Percentiles rank a stretch among this genome's conserved stretches.
These are phyloP conservation scores for Hippasteria phrygiana DNA, from an alignment of 53 echinoderm and acorn worm species.

Conservation along the genomic window DNA sequence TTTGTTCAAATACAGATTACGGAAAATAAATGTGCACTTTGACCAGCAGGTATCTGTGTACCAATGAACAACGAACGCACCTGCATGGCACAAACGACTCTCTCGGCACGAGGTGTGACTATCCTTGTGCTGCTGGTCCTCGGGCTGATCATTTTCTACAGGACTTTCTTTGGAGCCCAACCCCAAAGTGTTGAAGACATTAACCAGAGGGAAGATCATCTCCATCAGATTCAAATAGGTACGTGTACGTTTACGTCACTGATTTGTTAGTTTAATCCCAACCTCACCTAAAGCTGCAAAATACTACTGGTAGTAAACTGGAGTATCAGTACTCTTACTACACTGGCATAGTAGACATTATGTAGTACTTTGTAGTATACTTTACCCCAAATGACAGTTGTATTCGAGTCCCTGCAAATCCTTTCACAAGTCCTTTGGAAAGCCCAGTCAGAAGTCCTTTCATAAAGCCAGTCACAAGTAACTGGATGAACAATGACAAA, in stretches of 20 bases:
- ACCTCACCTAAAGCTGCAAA: too few relatives aligned
- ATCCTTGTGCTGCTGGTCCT: not conserved
- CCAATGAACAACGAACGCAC: not conserved
- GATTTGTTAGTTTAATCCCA: too few relatives aligned
- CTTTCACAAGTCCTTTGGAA: too few relatives aligned
- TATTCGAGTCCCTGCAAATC: too few relatives aligned
- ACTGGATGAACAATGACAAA: too few relatives aligned
- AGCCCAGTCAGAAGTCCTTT: too few relatives aligned
- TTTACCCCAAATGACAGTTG: too few relatives aligned
- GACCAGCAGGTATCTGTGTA: not conserved
- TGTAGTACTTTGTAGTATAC: too few relatives aligned
- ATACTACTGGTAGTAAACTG: too few relatives aligned
- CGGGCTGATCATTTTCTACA: constrained; percentile 16
- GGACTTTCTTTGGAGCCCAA: not conserved
- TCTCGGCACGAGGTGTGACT: constrained; percentile 2
- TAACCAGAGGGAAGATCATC: not conserved
- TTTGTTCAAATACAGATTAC: constrained; percentile 11
- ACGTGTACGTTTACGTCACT: not conserved
- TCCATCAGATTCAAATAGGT: constrained; percentile 38
- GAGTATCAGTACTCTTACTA: too few relatives aligned
- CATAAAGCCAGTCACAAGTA: too few relatives aligned
- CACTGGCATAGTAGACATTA: too few relatives aligned
- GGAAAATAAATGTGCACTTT: not conserved
- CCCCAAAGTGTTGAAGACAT: not conserved
- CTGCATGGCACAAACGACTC: constrained; percentile 20